These are phyloP conservation scores for Acronicta aceris DNA, from an alignment of 2,888 invertebrate genomes.

Conservation along the genomic window DNA sequence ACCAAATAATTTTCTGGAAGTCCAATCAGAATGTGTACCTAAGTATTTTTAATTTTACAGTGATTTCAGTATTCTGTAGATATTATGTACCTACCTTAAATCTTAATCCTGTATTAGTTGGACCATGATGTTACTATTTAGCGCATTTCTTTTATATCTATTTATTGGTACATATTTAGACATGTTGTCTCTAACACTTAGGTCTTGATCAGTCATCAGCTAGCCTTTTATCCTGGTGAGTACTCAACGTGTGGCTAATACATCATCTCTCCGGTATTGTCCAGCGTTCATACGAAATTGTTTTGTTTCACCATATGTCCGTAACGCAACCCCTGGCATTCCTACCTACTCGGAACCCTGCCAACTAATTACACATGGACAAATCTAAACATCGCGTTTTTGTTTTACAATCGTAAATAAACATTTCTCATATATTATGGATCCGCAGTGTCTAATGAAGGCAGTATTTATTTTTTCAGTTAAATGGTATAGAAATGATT, in stretches of 20 bases:
- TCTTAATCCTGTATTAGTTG: too few relatives aligned
- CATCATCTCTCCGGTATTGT: conserved; percentile 76
- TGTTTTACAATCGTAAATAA: conserved; percentile 60
- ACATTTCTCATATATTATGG: conserved; percentile 37
- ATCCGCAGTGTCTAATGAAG: conserved; percentile 39
- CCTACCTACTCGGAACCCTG: conserved; percentile 84
- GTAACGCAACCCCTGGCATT: conserved; percentile 72
- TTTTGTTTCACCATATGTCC: conserved; percentile 82
- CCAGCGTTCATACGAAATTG: conserved; percentile 83
- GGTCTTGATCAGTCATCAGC: background rate
- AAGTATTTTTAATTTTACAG: background rate
- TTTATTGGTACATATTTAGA: too few relatives aligned
- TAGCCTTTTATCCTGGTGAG: conserved; percentile 45
- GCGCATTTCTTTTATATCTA: too few relatives aligned
- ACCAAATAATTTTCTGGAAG: background rate
- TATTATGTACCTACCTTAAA: too few relatives aligned
- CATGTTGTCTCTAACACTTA: too few relatives aligned
- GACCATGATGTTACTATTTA: too few relatives aligned
- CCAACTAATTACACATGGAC: conserved; percentile 79
- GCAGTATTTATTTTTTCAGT: conserved; percentile 31
- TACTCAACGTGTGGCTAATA: conserved; percentile 57
- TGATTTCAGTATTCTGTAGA: too few relatives aligned
- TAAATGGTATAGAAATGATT: conserved; percentile 19
- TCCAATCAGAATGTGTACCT: background rate
- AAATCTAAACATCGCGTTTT: conserved; percentile 62